Conservation (phyloP, 2,888 invertebrate genomes). For the Drosophila melanosoma region DNA sequence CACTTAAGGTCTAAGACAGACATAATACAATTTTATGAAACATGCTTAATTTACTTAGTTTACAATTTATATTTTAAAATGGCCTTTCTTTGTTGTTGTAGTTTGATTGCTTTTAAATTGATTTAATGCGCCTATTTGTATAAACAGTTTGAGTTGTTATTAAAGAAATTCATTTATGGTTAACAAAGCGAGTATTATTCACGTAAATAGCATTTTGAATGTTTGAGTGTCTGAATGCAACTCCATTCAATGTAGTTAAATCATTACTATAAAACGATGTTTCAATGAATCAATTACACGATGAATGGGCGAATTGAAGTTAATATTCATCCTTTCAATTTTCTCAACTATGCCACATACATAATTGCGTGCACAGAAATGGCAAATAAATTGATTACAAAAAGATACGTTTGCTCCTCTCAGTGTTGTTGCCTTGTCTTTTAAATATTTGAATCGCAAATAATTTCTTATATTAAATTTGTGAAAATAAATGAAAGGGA, state of each 20-base stretch:
- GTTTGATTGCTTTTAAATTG: not conserved
- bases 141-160: not conserved
- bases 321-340: conserved; percentile 7
- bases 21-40: not conserved
- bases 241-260: conserved; percentile 9
- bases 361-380: not conserved
- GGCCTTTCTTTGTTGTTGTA: not conserved
- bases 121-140: not conserved
- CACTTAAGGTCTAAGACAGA: not conserved
- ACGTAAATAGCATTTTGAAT: not conserved
- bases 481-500: not conserved
- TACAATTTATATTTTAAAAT: not conserved
- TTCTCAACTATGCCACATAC: not conserved
- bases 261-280: conserved; percentile 5
- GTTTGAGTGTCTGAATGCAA: conserved; percentile 1
- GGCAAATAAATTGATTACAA: conserved; percentile 6
- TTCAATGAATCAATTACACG: conserved; percentile 15
- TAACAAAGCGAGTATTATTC: not conserved
- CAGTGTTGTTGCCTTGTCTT: not conserved
- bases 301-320: conserved; percentile 10
- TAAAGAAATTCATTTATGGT: not conserved
- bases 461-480: not conserved
- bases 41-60: not conserved
- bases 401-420: conserved; percentile 1
- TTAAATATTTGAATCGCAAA: not conserved